Conservation (phyloP, 2,797 vertebrate species). For the Chiroxiphia lanceolata region DNA sequence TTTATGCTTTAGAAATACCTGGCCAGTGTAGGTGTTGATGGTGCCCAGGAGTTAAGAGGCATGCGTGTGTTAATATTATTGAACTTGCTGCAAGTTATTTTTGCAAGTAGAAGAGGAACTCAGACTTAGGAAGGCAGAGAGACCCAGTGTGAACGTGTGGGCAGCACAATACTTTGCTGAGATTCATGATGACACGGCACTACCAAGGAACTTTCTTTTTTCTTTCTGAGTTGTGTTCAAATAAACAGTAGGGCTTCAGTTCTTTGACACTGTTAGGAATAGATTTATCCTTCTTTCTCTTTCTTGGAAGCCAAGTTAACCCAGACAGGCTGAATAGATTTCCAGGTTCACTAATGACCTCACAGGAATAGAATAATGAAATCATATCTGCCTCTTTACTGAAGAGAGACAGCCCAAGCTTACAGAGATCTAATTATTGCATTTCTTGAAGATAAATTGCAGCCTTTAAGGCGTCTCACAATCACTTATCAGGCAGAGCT, state of each 20-base stretch:
- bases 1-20: not conserved
- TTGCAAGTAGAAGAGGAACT: not conserved
- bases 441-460: constrained; percentile 58
- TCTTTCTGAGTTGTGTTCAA: not conserved
- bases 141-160: accelerated
- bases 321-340: constrained; percentile 50
- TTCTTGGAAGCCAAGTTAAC: constrained; percentile 12
- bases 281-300: not conserved
- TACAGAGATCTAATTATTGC: constrained; percentile 51
- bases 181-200: not conserved
- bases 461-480: constrained; percentile 56
- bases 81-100: not conserved
- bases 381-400: constrained; percentile 49
- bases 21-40: not conserved
- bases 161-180: not conserved
- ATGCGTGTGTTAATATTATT: not conserved
- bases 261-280: not conserved
- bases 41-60: not conserved
- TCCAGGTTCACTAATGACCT: constrained; percentile 56
- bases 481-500: constrained; percentile 52
- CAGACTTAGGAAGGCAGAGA: not conserved
- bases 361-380: constrained; percentile 57
- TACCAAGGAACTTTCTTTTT: not conserved
- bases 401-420: constrained; percentile 6
- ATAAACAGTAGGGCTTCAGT: not conserved